phyloP scores from a whole-genome alignment of 2,888 invertebrate species.

The Archips crataeganus region DNA sequence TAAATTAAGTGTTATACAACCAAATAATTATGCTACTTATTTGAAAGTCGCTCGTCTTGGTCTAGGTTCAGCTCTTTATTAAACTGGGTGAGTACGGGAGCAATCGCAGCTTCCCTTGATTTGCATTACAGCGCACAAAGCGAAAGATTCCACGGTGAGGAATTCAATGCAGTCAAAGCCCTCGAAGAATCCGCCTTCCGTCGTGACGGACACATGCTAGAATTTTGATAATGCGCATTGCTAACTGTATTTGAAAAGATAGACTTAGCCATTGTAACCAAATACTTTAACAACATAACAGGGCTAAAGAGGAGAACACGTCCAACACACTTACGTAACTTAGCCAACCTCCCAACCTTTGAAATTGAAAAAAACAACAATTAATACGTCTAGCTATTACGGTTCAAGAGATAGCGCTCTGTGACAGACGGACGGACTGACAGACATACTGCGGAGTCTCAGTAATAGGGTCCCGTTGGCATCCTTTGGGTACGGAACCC shows the following conservation, averaged over 20 bases:
- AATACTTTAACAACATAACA: too few species aligned
- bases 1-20: neutral
- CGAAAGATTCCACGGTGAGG: conserved; percentile 54
- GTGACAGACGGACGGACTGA: too few species aligned
- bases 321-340: too few species aligned
- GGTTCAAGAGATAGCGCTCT: too few species aligned
- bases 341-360: too few species aligned
- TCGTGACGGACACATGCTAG: conserved; percentile 31
- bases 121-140: conserved; percentile 71
- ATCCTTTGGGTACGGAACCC: too few species aligned
- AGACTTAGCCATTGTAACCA: too few species aligned
- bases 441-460: too few species aligned
- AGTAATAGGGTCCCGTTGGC: too few species aligned
- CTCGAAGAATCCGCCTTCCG: neutral
- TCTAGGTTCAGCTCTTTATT: conserved; percentile 66
- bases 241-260: neutral
- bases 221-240: conserved; percentile 31
- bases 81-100: conserved; percentile 68
- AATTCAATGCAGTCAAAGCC: conserved; percentile 59
- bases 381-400: too few species aligned
- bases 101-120: conserved; percentile 66
- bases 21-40: neutral
- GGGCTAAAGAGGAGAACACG: too few species aligned
- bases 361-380: too few species aligned
- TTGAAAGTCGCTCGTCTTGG: conserved; percentile 21